Percentiles rank a stretch among this genome's conserved stretches.
phyloP scores from a whole-genome alignment of 2,888 invertebrate genomes.

The Ferrisia virgata region DNA sequence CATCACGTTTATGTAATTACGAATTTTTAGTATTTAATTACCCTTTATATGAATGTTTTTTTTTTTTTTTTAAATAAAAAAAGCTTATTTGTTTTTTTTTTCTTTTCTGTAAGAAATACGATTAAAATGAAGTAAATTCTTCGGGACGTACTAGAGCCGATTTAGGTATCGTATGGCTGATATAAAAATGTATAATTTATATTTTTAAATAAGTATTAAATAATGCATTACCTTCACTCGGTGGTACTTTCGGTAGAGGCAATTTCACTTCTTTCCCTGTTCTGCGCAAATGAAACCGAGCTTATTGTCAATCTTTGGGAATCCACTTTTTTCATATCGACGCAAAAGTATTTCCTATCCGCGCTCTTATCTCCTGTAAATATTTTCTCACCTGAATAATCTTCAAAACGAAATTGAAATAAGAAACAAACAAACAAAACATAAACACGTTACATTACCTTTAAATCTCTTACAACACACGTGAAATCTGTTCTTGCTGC shows the following conservation, averaged over 20 bases:
- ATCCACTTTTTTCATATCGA: not conserved
- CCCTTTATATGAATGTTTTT: not conserved
- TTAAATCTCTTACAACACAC: slow-evolving; percentile 18
- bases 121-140: too few relatives aligned
- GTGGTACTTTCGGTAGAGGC: too few relatives aligned
- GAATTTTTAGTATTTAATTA: not conserved
- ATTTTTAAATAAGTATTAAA: too few relatives aligned
- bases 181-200: too few relatives aligned
- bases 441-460: not conserved
- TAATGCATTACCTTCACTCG: too few relatives aligned
- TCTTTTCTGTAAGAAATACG: too few relatives aligned
- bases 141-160: too few relatives aligned
- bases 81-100: not conserved
- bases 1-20: not conserved
- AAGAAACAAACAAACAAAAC: not conserved
- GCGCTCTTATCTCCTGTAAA: not conserved
- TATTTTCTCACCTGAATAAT: not conserved
- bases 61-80: too few relatives aligned
- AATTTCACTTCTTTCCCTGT: too few relatives aligned
- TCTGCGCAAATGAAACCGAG: too few relatives aligned
- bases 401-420: not conserved
- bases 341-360: not conserved
- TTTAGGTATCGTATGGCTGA: too few relatives aligned
- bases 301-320: not conserved
- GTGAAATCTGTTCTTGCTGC: not conserved